Evolutionary conservation across 2,888 invertebrate species (phyloP).

Genomic region (Caenorhabditis sulstoni): DNA sequence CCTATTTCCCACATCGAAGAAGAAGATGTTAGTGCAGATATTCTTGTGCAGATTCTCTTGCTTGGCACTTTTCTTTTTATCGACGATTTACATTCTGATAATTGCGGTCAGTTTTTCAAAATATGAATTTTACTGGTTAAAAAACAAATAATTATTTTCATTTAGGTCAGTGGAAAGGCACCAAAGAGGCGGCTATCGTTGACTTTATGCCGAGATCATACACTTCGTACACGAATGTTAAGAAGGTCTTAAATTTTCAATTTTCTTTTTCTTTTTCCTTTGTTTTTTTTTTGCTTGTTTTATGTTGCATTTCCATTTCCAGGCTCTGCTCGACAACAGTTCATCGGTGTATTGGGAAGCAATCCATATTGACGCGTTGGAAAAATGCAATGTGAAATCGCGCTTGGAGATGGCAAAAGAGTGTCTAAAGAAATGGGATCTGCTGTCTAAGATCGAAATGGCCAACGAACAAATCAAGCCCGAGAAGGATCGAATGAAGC

Average conservation of each 20-base stretch:
- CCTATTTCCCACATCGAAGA: slow-evolving; percentile 24
- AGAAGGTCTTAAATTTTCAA: slow-evolving; percentile 30
- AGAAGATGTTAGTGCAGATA: slow-evolving; percentile 32
- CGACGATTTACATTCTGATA: slow-evolving; percentile 51
- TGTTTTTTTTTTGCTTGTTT: slow-evolving; percentile 10
- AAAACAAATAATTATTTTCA: slow-evolving; percentile 30
- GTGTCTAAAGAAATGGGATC: slow-evolving; percentile 46
- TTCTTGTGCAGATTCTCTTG: slow-evolving; percentile 50
- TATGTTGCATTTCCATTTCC: slow-evolving; percentile 29
- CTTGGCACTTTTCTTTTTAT: slow-evolving; percentile 46
- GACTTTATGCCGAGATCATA: slow-evolving; percentile 53
- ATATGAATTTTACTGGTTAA: slow-evolving; percentile 33
- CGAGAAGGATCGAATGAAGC: slow-evolving; percentile 53
- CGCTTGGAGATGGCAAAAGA: slow-evolving; percentile 51
- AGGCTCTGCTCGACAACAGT: slow-evolving; percentile 31
- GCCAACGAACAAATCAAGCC: slow-evolving; percentile 54
- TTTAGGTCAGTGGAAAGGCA: slow-evolving; percentile 58
- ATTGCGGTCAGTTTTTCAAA: slow-evolving; percentile 48
- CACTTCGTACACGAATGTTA: slow-evolving; percentile 48
- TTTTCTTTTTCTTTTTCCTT: too few relatives aligned
- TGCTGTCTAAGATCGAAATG: slow-evolving; percentile 50
- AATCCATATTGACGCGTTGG: slow-evolving; percentile 44
- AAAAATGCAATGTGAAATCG: slow-evolving; percentile 46
- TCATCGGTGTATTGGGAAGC: slow-evolving; percentile 40
- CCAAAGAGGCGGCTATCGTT: slow-evolving; percentile 56